Conservation (phyloP, 2,797 vertebrate species). For the Microcaecilia unicolor region DNA sequence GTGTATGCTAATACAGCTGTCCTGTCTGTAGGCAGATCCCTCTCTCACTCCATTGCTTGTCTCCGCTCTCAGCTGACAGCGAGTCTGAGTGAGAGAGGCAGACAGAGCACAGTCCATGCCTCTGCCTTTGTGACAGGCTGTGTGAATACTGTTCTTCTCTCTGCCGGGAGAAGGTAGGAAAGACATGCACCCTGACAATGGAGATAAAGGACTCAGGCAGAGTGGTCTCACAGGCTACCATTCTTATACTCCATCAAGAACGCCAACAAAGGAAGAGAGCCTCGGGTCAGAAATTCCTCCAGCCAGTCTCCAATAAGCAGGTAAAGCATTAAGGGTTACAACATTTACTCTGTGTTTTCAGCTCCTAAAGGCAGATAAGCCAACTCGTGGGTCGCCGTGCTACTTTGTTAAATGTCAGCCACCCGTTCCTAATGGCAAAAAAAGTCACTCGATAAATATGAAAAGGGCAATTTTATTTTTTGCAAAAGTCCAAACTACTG, state of each 20-base stretch:
- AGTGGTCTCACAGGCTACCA: constrained; percentile 79
- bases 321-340: constrained; percentile 31
- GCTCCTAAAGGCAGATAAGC: too few relatives aligned
- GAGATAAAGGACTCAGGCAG: constrained; percentile 69
- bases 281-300: constrained; percentile 43
- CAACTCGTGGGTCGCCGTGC: too few relatives aligned
- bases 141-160: constrained; percentile 7
- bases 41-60: background rate
- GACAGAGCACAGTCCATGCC: constrained; percentile 4
- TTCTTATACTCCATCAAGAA: constrained; percentile 55
- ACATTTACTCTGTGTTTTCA: too few relatives aligned
- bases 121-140: constrained; percentile 3
- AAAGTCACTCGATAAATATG: background rate
- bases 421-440: background rate
- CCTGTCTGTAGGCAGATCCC: constrained; percentile 12
- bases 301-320: constrained; percentile 50
- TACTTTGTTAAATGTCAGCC: background rate
- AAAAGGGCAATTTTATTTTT: too few relatives aligned
- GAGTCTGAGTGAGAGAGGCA: background rate
- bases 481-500: too few relatives aligned
- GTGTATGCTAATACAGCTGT: constrained; percentile 33
- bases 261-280: constrained; percentile 45
- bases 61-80: constrained; percentile 17
- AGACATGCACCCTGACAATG: constrained; percentile 52
- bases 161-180: constrained; percentile 3